A percentile compares a stretch with the other conserved stretches of the same genome.
These are phyloP conservation scores for Pampus argenteus DNA, from an alignment of 2,797 vertebrate species.

Conservation along the genomic window DNA sequence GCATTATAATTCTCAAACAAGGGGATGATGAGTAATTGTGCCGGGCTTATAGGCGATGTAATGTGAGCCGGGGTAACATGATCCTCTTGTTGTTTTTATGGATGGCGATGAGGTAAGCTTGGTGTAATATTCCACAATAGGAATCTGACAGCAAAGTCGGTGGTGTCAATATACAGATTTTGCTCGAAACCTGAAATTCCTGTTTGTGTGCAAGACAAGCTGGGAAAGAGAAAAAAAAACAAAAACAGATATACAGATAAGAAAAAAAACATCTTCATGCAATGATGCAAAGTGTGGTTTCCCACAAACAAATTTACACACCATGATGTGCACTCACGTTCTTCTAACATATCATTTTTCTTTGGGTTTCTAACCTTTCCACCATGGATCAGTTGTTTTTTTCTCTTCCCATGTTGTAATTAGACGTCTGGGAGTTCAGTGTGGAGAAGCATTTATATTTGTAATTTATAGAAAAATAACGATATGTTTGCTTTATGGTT, in stretches of 20 bases:
- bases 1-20: slow-evolving; percentile 69
- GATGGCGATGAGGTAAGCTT: slow-evolving; percentile 65
- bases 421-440: slow-evolving; percentile 66
- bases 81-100: slow-evolving; percentile 65
- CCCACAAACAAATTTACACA: slow-evolving; percentile 43
- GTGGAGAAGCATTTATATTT: slow-evolving; percentile 51
- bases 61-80: slow-evolving; percentile 73
- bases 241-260: slow-evolving; percentile 15
- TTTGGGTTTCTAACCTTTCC: slow-evolving; percentile 50
- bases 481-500: slow-evolving; percentile 61
- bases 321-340: slow-evolving; percentile 33
- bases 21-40: slow-evolving; percentile 62
- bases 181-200: slow-evolving; percentile 68
- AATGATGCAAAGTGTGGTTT: slow-evolving; percentile 11
- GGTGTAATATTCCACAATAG: slow-evolving; percentile 64
- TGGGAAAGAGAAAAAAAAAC: neutral
- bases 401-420: slow-evolving; percentile 63
- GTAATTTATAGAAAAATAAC: slow-evolving; percentile 67
- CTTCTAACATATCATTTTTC: slow-evolving; percentile 53
- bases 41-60: slow-evolving; percentile 66
- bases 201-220: slow-evolving; percentile 42
- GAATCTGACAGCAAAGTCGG: slow-evolving; percentile 28
- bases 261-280: neutral
- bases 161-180: slow-evolving; percentile 36
- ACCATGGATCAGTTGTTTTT: slow-evolving; percentile 55